Evolutionary conservation across 2,888 invertebrate species (phyloP), one percentile per base, ranked within the genome.

Genomic region (Erebia epiphron): DNA sequence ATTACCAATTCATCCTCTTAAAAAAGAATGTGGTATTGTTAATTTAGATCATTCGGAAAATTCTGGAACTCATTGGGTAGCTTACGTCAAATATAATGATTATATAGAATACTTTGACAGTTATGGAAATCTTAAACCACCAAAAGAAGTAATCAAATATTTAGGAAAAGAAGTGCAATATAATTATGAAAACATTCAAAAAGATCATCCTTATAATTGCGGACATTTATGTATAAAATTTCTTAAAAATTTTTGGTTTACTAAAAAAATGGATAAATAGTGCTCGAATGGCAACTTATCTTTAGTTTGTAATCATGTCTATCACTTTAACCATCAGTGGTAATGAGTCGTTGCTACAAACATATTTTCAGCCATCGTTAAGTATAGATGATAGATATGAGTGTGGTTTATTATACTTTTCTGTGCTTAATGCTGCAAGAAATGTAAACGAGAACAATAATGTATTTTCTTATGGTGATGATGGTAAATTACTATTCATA

Each of bases 91-190:
- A 66, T 9, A n/a, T 16, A n/a, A 57, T 41, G n/a, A 43, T 56
- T 66, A 66, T 18, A 43, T 66, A n/a, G 60, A 67, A 67, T 67
- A 67, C 21, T 58, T 60, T 60, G 58, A 67, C 26, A 67, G 67
- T 11, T 67, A 46, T 46, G 67, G 58, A 8, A 60, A 60, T 60
- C 57, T 60, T 43, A 67, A 67, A 67, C 67, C 67, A 43, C 66
- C 66, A 16, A 41, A 41, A 56, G 66, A 66, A 56, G 8, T 56
- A 1, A 41, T 66, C 3, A 16, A 66, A 66, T 56, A 66, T 52
- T 18, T 64, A n/a, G 50, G 21, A 21, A 16, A 4, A 64, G 21
- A 52, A 58, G 14, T 58, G 8, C 21, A 35, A 10, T 58, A 58
- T 58, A 58, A 50, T 50, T 50, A 50, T n/a, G n/a, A 50, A 13